Evolutionary conservation across 92 coral and sea anemone genomes (phyloP).

Genomic region (Parazoanthus darwini): DNA sequence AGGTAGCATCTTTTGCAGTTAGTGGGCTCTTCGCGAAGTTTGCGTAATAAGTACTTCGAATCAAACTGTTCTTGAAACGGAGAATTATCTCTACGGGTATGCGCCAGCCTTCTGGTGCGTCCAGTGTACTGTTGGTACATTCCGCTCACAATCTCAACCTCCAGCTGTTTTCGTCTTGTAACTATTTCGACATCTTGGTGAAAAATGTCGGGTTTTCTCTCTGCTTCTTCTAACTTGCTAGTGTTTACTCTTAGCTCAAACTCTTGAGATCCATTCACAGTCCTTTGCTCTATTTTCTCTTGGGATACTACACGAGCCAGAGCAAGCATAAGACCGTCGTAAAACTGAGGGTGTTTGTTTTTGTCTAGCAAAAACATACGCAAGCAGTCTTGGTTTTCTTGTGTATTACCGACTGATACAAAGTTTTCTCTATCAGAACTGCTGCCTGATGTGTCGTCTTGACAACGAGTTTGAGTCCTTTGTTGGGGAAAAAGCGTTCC

Average conservation of each 20-base stretch:
- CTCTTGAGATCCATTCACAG: background rate
- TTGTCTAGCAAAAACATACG: conserved; percentile 9
- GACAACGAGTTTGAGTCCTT: background rate
- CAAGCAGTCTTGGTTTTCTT: background rate
- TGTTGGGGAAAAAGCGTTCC: background rate
- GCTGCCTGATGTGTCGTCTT: background rate
- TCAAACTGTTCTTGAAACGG: conserved; percentile 44
- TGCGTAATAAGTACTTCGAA: conserved; percentile 44
- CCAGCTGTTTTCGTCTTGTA: conserved; percentile 1
- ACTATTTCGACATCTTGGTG: conserved; percentile 24
- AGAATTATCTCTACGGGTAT: background rate
- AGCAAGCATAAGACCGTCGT: conserved; percentile 14
- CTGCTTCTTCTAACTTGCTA: background rate
- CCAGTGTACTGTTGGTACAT: conserved; percentile 1
- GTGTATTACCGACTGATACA: background rate
- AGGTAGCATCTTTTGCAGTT: conserved; percentile 45
- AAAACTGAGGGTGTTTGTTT: conserved; percentile 1
- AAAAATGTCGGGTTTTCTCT: background rate
- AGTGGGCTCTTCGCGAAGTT: conserved; percentile 52
- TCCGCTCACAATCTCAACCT: conserved; percentile 5
- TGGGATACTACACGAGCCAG: background rate
- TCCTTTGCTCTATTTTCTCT: background rate
- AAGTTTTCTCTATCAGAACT: background rate
- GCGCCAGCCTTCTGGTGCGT: background rate
- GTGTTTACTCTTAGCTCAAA: background rate